Evolutionary conservation across 2,888 invertebrate genomes (phyloP), one percentile per base, ranked within the genome.

Genomic region (Rhyacophila evoluta): DNA sequence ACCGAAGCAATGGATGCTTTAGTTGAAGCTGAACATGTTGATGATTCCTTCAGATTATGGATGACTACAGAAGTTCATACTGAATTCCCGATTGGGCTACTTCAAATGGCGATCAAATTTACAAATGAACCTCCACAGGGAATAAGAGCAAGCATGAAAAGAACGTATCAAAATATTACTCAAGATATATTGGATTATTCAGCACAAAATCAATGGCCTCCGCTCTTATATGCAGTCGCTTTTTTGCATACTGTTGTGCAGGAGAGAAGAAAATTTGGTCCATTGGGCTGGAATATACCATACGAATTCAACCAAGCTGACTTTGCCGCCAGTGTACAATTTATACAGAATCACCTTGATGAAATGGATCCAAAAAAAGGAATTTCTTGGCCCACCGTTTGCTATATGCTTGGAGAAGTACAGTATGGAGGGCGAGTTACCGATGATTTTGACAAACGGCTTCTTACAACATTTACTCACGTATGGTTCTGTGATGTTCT

Each of bases 111-210:
- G 3, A 97, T 98, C 79, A 98, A 98, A 88, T 98, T 97, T 85
- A 98, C 98, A 0, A 98, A 98, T 86, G 98, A 98, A 88, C 98
- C 98, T 11, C 98, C 98, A 0, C 97, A 97, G 90, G 98, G 98
- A 6, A 97, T 98, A 83, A 90, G 95, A 84, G 98, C 98, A 10
- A 97, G 97, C 85, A 91, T 98, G 89, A 97, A 97, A 86, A 92
- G 98, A 85, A 98, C 98, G 0, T 98, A 98, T 85, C 97, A 97
- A 87, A 89, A 88, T 79, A 93, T 97, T 10, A 95, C 95, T 0
- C 98, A 97, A 89, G 98, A 98, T 85, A 95, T 95, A 78, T 89
- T 98, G 84, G 98, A 98, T 86, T 97, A 97, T 85, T 97, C 97
- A 10, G 93, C 95, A 0, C 93, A 97, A 84, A 89, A 94, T 0